These are phyloP conservation scores for Protonibea diacanthus DNA, from an alignment of 2,797 vertebrate genomes.

Conservation along the genomic window DNA sequence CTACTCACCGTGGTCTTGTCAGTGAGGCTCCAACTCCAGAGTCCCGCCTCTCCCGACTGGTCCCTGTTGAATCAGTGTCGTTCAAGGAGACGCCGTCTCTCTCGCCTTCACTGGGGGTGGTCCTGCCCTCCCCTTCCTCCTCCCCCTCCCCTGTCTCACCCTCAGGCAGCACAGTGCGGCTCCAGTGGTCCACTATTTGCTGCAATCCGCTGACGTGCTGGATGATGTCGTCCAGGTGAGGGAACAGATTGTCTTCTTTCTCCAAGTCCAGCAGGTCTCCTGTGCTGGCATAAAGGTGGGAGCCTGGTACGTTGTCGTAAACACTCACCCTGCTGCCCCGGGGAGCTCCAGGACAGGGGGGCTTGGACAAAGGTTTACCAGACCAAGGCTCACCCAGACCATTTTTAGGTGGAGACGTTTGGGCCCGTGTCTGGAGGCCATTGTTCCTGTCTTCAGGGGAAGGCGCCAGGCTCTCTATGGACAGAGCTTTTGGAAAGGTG, in stretches of 20 bases:
- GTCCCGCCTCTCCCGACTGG: constrained; percentile 92
- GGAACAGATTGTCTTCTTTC: constrained; percentile 92
- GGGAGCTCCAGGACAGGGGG: constrained; percentile 84
- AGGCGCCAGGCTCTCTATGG: constrained; percentile 94
- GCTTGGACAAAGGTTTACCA: constrained; percentile 62
- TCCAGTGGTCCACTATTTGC: constrained; percentile 96
- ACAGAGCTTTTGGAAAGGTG: constrained; percentile 97
- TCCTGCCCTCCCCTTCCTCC: constrained; percentile 87
- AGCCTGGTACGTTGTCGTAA: constrained; percentile 97
- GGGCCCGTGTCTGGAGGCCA: constrained; percentile 70
- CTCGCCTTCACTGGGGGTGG: constrained; percentile 92
- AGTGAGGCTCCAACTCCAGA: constrained; percentile 98
- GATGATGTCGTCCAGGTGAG: constrained; percentile 94
- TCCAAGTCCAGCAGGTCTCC: constrained; percentile 96
- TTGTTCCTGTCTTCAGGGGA: constrained; percentile 77
- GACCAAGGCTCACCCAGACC: constrained; percentile 73
- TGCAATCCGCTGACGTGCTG: constrained; percentile 94
- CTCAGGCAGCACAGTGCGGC: constrained; percentile 88
- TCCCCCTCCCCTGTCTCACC: constrained; percentile 78
- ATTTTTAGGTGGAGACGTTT: constrained; percentile 45
- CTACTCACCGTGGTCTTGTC: constrained; percentile 93
- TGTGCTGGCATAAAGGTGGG: constrained; percentile 97
- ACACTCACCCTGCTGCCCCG: constrained; percentile 95
- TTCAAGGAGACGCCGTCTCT: constrained; percentile 92
- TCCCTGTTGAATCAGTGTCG: constrained; percentile 90